Base-by-base conservation (phyloP, 2,797 vertebrate species). In the Propithecus perrieri region DNA sequence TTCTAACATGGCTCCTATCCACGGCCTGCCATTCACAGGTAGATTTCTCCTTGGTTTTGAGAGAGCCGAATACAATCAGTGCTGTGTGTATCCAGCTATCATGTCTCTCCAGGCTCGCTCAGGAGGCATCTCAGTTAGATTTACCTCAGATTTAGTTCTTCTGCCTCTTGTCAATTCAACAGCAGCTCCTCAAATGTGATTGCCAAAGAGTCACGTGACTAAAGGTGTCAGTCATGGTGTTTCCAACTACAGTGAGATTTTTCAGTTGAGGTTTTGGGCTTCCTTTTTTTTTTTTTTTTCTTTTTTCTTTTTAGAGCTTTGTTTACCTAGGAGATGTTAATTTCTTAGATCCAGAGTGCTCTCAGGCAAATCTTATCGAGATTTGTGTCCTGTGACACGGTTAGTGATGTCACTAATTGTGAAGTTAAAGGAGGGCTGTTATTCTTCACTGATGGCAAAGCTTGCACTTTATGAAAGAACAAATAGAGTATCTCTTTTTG, bases 341-440 rank as follows among this genome's bases (percentile, higher is more conserved):
- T 71, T 96, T 96, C 80, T 78, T 78, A 33, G 65, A 85, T 41
- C 20, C 10, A 14, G 12, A 41, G 74, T 84, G 2, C n/a, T 94
- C 81, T 67, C 26, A 97, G 92, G 96, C 81, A 96, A 80, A 95
- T 46, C 67, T 79, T 97, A 96, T 30, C 26, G 81, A 95, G n/a
- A 20, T 67, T 67, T 67, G 63, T 18, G 33, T 67, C 63, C n/a
- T 9, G 63, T 20, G 63, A 35, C 33, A 35, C 63, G n/a, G n/a
- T 67, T 67, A n/a, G 33, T 18, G 63, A n/a, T 65, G 78, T 61
- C 89, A 48, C 90, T 94, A 86, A 95, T 84, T 94, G 87, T 74
- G 55, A 85, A 92, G 81, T 55, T 61, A 59, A 89, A 95, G n/a
- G 22, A 55, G 67, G 14, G n/a, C n/a, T 59, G 59, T 75, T 94